Percentiles rank a stretch among this genome's conserved stretches.
Evolutionary conservation across 2,113 vertebrate genomes (phyloP).

Genomic region (Sciurus niger): DNA sequence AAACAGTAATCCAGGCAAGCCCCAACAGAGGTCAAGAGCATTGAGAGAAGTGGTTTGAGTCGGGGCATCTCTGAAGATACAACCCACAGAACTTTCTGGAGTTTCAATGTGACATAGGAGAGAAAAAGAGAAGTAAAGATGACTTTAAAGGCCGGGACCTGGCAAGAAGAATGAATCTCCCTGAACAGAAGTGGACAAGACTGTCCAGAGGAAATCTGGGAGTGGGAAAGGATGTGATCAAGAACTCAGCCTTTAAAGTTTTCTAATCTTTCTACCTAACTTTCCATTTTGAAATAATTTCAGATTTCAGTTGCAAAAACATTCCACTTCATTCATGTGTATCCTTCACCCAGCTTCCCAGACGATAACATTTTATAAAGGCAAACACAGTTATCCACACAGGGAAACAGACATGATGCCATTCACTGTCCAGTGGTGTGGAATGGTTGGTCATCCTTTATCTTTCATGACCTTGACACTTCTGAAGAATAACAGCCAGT

Average conservation of each 20-base stretch:
- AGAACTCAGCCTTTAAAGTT: background rate
- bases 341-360: background rate
- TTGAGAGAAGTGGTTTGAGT: background rate
- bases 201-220: background rate
- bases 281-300: conserved; percentile 32
- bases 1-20: background rate
- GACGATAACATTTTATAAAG: conserved; percentile 1
- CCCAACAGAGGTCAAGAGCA: no score
- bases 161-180: conserved; percentile 32
- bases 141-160: background rate
- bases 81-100: background rate
- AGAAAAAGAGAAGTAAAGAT: background rate
- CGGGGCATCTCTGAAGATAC: background rate
- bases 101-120: background rate
- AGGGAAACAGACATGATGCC: background rate
- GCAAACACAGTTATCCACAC: background rate
- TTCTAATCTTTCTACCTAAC: background rate
- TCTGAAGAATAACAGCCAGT: background rate
- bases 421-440: background rate
- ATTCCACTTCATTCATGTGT: background rate
- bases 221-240: background rate
- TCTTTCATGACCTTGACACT: background rate
- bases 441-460: background rate
- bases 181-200: background rate
- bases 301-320: conserved; percentile 15